Base-by-base conservation (phyloP, 2,113 vertebrate genomes). In the Triplophysa dalaica region DNA sequence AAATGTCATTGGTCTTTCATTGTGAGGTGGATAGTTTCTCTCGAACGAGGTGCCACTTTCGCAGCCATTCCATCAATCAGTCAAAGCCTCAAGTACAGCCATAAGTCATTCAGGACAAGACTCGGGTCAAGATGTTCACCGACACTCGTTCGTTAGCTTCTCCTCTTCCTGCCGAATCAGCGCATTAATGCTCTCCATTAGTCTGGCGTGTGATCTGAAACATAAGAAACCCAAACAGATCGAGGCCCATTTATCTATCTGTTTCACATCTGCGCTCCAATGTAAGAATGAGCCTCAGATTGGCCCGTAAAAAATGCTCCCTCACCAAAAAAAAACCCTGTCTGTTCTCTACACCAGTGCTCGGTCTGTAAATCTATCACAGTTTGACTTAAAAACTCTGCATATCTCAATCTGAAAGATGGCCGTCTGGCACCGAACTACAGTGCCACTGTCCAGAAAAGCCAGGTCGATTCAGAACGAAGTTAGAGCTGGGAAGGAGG, bases 331-430 rank as follows among this genome's bases (percentile, higher is more conserved):
- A 2, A 82, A 82, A 77, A 54, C 16, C 50, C 41, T 33, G n/a
- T 45, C 43, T 22, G 45, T 75, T 24, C 50, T 80, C 21, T 62
- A n/a, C 75, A 38, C 48, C 79, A 17, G 26, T 70, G 60, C 69
- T 80, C 67, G 54, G 68, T 65, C 86, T 87, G 89, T 92, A 91
- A 91, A 93, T 93, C 91, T 92, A 83, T 89, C 89, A 80, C 85
- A 86, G 86, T 77, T 68, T 89, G 88, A 89, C 86, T 91, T 89
- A 90, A 88, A 91, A 90, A 87, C 82, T 61, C 79, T 69, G 82
- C 87, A 86, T 87, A 85, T 89, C 87, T 88, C 90, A 90, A 88
- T 89, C 83, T 87, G 81, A 90, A 79, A 82, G 89, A 91, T 89
- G 86, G 89, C 81, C 78, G 82, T 88, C 87, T 93, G 92, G 91